Percentiles rank a stretch among this genome's conserved stretches.
Evolutionary conservation across 2,113 vertebrate genomes (phyloP).

Genomic region (Lethenteron camtschaticum): DNA sequence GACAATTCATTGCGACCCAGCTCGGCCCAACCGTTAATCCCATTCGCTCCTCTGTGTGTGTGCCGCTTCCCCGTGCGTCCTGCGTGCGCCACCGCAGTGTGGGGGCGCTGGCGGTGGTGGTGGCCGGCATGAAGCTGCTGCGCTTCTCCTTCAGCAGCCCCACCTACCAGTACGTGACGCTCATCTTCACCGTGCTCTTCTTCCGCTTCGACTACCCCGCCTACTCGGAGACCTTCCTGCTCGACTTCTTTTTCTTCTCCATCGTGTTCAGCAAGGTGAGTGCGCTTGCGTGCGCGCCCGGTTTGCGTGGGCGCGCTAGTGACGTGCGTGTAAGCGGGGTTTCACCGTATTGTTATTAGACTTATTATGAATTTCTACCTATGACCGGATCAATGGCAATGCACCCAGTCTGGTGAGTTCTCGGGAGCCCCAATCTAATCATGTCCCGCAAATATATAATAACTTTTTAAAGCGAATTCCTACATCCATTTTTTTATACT

Average conservation of each 20-base stretch:
- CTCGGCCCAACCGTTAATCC: not conserved
- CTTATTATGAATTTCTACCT: no score
- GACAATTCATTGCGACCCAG: no score
- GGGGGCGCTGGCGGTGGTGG: slow-evolving; percentile 66
- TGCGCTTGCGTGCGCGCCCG: no score
- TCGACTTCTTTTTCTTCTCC: slow-evolving; percentile 89
- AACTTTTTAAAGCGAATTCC: no score
- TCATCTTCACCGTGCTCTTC: slow-evolving; percentile 73
- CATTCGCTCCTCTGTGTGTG: slow-evolving; percentile 15
- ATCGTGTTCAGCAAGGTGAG: slow-evolving; percentile 79
- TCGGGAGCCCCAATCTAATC: no score
- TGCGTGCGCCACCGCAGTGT: slow-evolving; percentile 26
- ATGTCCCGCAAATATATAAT: no score
- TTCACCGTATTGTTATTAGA: no score
- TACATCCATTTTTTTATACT: no score
- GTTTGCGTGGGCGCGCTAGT: not conserved
- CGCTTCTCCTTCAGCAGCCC: slow-evolving; percentile 77
- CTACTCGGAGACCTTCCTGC: slow-evolving; percentile 69
- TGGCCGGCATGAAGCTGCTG: slow-evolving; percentile 76
- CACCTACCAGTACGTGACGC: slow-evolving; percentile 56
- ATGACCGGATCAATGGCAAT: no score
- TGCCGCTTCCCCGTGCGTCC: slow-evolving; percentile 13
- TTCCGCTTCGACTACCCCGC: slow-evolving; percentile 77
- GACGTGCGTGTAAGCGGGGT: no score
- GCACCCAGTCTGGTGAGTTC: no score